These are phyloP conservation scores for Riparia riparia DNA, from an alignment of 2,113 vertebrate species.

Conservation along the genomic window DNA sequence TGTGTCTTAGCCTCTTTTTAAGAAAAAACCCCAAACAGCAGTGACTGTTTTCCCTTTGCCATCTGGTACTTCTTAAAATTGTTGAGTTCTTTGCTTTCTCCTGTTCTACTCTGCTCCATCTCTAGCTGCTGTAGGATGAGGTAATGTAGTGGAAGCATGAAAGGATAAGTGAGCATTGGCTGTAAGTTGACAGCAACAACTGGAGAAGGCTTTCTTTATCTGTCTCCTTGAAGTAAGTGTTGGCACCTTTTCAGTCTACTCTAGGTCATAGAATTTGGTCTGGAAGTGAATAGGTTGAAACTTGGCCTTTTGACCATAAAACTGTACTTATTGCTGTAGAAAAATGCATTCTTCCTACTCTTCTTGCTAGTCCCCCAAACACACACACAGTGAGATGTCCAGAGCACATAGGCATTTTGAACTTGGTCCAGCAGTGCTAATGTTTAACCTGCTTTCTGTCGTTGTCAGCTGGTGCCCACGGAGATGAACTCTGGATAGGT, in stretches of 20 bases:
- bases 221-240: not conserved
- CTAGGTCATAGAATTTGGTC: not conserved
- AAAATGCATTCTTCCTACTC: not conserved
- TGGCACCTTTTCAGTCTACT: constrained; percentile 6
- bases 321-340: not conserved
- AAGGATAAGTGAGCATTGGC: not conserved
- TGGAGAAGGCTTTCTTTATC: not conserved
- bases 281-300: not conserved
- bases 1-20: not conserved
- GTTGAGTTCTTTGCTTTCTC: not conserved
- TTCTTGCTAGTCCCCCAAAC: not conserved
- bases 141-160: not conserved
- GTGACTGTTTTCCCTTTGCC: not conserved
- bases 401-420: not conserved
- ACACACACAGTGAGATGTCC: not conserved
- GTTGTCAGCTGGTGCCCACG: constrained; percentile 34
- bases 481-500: constrained; percentile 53
- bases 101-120: not conserved
- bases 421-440: constrained; percentile 20
- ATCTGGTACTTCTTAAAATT: not conserved
- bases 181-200: not conserved
- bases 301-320: constrained; percentile 19
- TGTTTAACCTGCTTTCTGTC: constrained; percentile 32
- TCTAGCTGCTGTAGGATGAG: not conserved
- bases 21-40: not conserved